Conservation (phyloP, 2,797 vertebrate genomes). For the Notoglanidium macrostoma region DNA sequence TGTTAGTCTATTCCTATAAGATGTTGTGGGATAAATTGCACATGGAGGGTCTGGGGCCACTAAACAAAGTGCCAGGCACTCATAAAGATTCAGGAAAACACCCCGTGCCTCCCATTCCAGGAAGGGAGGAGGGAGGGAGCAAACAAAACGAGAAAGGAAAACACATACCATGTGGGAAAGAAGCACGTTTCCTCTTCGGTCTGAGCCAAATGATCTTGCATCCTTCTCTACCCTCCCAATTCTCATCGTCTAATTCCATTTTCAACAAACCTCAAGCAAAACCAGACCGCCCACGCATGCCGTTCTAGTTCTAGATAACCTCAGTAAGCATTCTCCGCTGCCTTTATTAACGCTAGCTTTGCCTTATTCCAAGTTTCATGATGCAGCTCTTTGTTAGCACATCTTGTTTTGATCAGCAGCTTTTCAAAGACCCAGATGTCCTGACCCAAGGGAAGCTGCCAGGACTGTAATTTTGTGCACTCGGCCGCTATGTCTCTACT, state of each 20-base stretch:
- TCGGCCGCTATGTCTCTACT: not conserved
- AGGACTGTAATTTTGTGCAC: constrained; percentile 36
- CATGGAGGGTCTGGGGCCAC: constrained; percentile 19
- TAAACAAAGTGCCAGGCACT: constrained; percentile 31
- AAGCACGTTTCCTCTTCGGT: constrained; percentile 27
- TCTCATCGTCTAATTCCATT: constrained; percentile 10
- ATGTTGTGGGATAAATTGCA: constrained; percentile 27
- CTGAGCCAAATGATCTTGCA: constrained; percentile 7
- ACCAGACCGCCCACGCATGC: constrained; percentile 11
- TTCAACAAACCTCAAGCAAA: constrained; percentile 36
- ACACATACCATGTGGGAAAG: constrained; percentile 41
- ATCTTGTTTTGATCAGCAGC: constrained; percentile 44
- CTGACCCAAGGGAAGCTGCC: constrained; percentile 6
- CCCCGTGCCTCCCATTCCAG: constrained; percentile 41
- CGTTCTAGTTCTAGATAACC: not conserved
- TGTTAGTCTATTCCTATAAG: constrained; percentile 27
- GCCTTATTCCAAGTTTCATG: not conserved
- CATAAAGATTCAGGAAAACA: constrained; percentile 40
- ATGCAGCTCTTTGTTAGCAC: constrained; percentile 22
- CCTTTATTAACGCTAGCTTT: constrained; percentile 15
- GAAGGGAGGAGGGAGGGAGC: constrained; percentile 43
- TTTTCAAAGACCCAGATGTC: constrained; percentile 50
- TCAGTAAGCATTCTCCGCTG: not conserved
- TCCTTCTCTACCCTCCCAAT: constrained; percentile 1
- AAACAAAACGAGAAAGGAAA: constrained; percentile 36